Evolutionary conservation across 1,140 invertebrate genomes (phyloP), one percentile per base, ranked within the genome.

Genomic region (Schlechtendalia chinensis): DNA sequence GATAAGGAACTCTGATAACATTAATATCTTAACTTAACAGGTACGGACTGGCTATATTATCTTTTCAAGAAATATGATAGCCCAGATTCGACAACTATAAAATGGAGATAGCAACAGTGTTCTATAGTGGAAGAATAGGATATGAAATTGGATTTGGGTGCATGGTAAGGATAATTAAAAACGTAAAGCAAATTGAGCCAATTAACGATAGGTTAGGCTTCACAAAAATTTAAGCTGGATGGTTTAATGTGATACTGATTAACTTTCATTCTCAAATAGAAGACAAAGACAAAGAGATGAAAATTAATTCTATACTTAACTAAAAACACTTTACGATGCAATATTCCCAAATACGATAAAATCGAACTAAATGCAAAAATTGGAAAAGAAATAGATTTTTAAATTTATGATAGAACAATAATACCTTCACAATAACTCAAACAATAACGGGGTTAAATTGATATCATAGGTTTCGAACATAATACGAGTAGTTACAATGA

Each of bases 361-460:
- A 74, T 56, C 14, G 71, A 22, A 56, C 27, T 72, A 53, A 83
- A 82, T 81, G 82, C 82, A 39, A 81, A 81, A 72, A 63, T 81
- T 63, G 74, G 82, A 8, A 81, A 58, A 80, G 24, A 83, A 74
- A 53, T 53, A 22, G 29, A 5, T n/a, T 29, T 82, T 56, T 65
- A 81, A 16, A 27, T n/a, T 14, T 39, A 82, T 74, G 56, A 82
- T 85, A 82, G 22, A 85, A 82, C 74, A 87, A 69, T 54, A 87
- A 80, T 67, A 85, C 83, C 72, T 82, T 82, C 82, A 86, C 82
- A 27, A 79, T 19, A 14, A n/a, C n/a, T n/a, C n/a, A n/a, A n/a
- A n/a, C n/a, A n/a, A n/a, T n/a, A n/a, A n/a, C n/a, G n/a, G n/a
- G n/a, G n/a, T n/a, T n/a, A n/a, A n/a, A n/a, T n/a, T n/a, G n/a